Evolutionary conservation across 2,113 vertebrate genomes (phyloP).

Genomic region (Syngnathus scovelli): DNA sequence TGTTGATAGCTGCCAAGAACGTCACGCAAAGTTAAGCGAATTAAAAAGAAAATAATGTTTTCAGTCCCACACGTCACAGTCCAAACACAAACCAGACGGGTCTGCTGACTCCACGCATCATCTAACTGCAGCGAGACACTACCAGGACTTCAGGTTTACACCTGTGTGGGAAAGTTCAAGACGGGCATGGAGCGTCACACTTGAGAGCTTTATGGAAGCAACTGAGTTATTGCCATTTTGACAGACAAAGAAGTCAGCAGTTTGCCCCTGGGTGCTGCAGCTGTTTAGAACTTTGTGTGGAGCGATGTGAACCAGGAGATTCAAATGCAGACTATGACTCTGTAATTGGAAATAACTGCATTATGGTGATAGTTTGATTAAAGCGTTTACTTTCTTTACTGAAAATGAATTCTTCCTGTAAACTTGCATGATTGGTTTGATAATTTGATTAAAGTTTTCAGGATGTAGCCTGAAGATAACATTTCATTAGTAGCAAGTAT

Average conservation of each 20-base stretch:
- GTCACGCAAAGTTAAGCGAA: constrained; percentile 1
- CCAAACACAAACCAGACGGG: constrained; percentile 55
- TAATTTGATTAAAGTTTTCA: constrained; percentile 39
- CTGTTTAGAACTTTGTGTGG: not conserved
- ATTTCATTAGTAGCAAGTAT: constrained; percentile 28
- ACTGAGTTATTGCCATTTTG: constrained; percentile 43
- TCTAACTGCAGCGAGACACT: constrained; percentile 48
- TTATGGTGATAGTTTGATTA: constrained; percentile 45
- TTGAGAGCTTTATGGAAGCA: constrained; percentile 46
- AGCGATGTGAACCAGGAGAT: constrained; percentile 28
- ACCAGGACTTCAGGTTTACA: constrained; percentile 52
- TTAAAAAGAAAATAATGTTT: constrained; percentile 22
- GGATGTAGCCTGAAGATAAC: constrained; percentile 27
- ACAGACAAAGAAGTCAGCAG: constrained; percentile 41
- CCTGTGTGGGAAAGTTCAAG: constrained; percentile 55
- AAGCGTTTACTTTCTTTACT: constrained; percentile 25
- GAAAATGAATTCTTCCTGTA: constrained; percentile 41
- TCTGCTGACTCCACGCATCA: constrained; percentile 54
- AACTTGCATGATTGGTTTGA: constrained; percentile 39
- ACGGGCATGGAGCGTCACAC: constrained; percentile 37
- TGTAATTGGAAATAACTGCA: constrained; percentile 40
- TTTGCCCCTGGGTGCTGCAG: constrained; percentile 23
- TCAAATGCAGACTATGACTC: constrained; percentile 25
- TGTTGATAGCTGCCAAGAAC: constrained; percentile 12
- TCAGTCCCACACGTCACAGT: constrained; percentile 34